These are phyloP conservation scores for Drosophila baimaii DNA, from an alignment of 1,140 invertebrate genomes.

Conservation along the genomic window DNA sequence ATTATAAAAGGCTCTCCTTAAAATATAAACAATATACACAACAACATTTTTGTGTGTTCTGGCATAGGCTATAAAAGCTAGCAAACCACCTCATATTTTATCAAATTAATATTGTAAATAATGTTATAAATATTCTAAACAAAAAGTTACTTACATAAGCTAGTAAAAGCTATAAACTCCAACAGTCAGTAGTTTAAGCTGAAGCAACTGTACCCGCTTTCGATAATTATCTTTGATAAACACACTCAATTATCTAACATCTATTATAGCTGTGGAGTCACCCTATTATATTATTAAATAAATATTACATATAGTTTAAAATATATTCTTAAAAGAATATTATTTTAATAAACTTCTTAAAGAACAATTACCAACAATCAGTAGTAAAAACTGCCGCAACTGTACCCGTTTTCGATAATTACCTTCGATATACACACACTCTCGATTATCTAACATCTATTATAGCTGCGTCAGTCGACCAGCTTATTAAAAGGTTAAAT, in stretches of 20 bases:
- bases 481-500: slow-evolving; percentile 82
- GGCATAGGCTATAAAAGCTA: too few relatives aligned
- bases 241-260: slow-evolving; percentile 50
- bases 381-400: neutral
- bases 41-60: too few relatives aligned
- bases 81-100: too few relatives aligned
- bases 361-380: neutral
- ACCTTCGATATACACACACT: slow-evolving; percentile 23
- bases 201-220: slow-evolving; percentile 35
- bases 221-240: slow-evolving; percentile 31
- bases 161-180: too few relatives aligned
- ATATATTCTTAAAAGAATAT: neutral
- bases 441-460: slow-evolving; percentile 48
- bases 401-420: slow-evolving; percentile 41
- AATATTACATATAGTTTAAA: too few relatives aligned
- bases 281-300: too few relatives aligned
- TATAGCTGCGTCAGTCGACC: slow-evolving; percentile 10
- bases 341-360: neutral
- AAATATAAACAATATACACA: too few relatives aligned
- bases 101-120: too few relatives aligned
- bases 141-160: neutral
- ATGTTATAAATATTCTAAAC: too few relatives aligned
- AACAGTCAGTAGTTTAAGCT: neutral
- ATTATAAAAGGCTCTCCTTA: neutral
- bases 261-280: neutral